Base-by-base conservation (phyloP, 53 echinoderm and acorn worm species). In the Hippasteria phrygiana region DNA sequence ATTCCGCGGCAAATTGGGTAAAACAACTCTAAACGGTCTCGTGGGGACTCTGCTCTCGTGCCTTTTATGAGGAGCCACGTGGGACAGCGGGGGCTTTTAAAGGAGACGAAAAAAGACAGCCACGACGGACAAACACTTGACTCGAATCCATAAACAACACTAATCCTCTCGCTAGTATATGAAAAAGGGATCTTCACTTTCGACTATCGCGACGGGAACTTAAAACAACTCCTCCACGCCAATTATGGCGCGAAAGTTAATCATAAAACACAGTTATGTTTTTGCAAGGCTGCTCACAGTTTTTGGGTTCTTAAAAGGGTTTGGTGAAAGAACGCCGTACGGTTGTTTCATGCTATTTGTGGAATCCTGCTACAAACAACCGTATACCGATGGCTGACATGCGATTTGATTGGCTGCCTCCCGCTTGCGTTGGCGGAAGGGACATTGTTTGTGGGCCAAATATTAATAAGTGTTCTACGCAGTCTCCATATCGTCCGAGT, bases 1-100 rank as follows among this genome's bases (percentile, higher is more conserved):
- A 71, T 85, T 85, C 51, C 54, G 48, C 71, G 28, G 85, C 71
- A 85, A 85, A 85, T 85, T 85, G 85, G 85, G 85, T 85, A 85
- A 85, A 85, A 85, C 85, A 85, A 85, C 85, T 69, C 85, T 34
- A 71, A 66, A 54, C 37, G 70, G 38, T 85, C 85, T 85, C 85
- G 26, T 34, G 69, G 85, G 84, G 46, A 48, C 37, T 75, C 28
- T 48, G 47, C 48, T 18, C 69, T 79, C 41, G 71, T 2, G 85
- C 36, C 36, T 69, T 85, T 85, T 83, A 79, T 50, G 53, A 51
- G 47, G 10, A 43, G 55, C 70, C 85, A 50, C 85, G 24, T 24
- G 85, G 85, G 71, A 50, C 28, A 37, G 48, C 17, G 24, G 35
- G 33, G 55, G 78, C 55, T 78, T 56, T 78, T 82, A 66, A 38